Conservation (phyloP, 2,113 vertebrate genomes). For the Mesitornis unicolor region DNA sequence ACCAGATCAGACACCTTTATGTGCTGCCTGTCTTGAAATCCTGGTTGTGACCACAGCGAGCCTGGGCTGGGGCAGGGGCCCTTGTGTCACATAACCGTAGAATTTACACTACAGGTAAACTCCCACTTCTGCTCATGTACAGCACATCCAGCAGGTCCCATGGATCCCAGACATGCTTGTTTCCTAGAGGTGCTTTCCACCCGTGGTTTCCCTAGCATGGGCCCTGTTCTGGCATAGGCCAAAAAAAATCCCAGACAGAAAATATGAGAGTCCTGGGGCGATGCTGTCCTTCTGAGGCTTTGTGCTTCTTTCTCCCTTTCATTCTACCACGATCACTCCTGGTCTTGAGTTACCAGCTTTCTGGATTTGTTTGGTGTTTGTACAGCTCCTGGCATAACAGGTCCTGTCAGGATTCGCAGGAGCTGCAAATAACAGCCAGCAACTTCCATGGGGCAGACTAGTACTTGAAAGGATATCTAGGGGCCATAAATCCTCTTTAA, state of each 20-base stretch:
- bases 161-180: neutral
- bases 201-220: neutral
- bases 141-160: neutral
- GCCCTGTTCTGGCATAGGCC: neutral
- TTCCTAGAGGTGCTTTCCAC: neutral
- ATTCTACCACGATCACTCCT: neutral
- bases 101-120: neutral
- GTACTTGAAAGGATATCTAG: neutral
- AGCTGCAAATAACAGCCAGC: neutral
- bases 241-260: neutral
- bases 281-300: neutral
- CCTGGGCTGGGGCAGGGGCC: neutral
- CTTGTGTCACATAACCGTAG: neutral
- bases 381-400: neutral
- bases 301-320: neutral
- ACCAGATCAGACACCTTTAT: neutral
- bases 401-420: neutral
- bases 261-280: neutral
- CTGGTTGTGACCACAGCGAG: fast-evolving
- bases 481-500: neutral
- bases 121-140: neutral
- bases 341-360: neutral
- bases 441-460: neutral
- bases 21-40: neutral
- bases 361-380: neutral